These are phyloP conservation scores for Chironomus riparius DNA, from an alignment of 2,888 invertebrate genomes.

Conservation along the genomic window DNA sequence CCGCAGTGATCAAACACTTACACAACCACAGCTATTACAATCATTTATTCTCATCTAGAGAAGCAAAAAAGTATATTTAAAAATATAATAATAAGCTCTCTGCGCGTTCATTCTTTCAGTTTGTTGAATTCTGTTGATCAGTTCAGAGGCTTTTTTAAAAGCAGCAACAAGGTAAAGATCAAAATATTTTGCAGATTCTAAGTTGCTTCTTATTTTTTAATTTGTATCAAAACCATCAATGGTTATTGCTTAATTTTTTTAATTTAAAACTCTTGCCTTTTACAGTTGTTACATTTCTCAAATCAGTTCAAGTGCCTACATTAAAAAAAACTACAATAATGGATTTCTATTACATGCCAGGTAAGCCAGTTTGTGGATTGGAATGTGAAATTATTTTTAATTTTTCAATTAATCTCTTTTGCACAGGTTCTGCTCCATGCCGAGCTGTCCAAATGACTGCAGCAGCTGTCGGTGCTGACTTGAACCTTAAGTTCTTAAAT, in stretches of 20 bases:
- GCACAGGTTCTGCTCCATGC: conserved; percentile 48
- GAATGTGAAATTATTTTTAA: not conserved
- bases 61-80: not conserved
- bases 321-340: not conserved
- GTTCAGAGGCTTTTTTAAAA: not conserved
- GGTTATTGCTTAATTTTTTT: too few species aligned
- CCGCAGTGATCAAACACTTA: not conserved
- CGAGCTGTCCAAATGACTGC: conserved; percentile 50
- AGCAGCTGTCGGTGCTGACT: conserved; percentile 48
- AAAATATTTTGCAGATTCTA: not conserved
- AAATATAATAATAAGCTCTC: not conserved
- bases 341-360: conserved; percentile 23
- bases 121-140: not conserved
- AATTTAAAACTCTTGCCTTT: not conserved
- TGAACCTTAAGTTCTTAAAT: conserved; percentile 49
- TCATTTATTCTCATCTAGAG: not conserved
- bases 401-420: not conserved
- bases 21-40: not conserved
- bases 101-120: not conserved
- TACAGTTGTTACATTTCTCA: not conserved
- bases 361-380: not conserved
- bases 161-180: not conserved
- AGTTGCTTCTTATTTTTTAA: too few species aligned
- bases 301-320: not conserved
- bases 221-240: too few species aligned